These are phyloP conservation scores for Petrolisthes cinctipes DNA, from an alignment of 2,888 invertebrate species.

Conservation along the genomic window DNA sequence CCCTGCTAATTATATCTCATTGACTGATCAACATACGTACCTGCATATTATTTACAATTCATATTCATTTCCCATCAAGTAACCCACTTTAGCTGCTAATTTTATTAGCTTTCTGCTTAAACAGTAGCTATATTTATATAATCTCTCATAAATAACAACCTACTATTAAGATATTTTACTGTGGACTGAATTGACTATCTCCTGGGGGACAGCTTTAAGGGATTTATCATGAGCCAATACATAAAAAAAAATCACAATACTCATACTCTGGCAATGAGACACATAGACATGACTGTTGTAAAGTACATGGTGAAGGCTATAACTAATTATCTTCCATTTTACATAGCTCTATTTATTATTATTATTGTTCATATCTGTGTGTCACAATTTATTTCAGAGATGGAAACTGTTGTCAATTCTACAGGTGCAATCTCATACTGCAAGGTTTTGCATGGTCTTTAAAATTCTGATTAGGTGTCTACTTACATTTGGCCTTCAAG, in stretches of 20 bases:
- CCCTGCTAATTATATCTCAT: slow-evolving; percentile 25
- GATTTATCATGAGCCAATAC: neutral
- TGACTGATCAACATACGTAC: slow-evolving; percentile 12
- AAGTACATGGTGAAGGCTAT: neutral
- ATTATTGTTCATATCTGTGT: too few species aligned
- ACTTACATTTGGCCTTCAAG: slow-evolving; percentile 24
- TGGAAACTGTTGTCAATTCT: neutral
- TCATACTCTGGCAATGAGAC: neutral
- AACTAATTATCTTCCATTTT: neutral
- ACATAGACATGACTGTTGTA: neutral
- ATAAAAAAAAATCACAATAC: neutral
- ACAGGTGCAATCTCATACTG: slow-evolving; percentile 9
- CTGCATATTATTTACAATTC: slow-evolving; percentile 23
- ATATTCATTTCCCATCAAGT: neutral
- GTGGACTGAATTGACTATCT: slow-evolving; percentile 15
- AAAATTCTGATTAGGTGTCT: slow-evolving; percentile 23
- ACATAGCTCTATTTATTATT: too few species aligned
- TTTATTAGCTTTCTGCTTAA: slow-evolving; percentile 7
- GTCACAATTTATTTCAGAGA: neutral
- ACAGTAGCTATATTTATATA: slow-evolving; percentile 14
- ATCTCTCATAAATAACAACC: slow-evolving; percentile 39
- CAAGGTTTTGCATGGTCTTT: neutral
- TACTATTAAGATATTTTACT: slow-evolving; percentile 19
- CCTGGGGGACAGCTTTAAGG: neutral
- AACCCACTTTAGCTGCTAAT: slow-evolving; percentile 26